phyloP scores from a whole-genome alignment of 2,113 vertebrate species.

The Rhagologus leucostigma region DNA sequence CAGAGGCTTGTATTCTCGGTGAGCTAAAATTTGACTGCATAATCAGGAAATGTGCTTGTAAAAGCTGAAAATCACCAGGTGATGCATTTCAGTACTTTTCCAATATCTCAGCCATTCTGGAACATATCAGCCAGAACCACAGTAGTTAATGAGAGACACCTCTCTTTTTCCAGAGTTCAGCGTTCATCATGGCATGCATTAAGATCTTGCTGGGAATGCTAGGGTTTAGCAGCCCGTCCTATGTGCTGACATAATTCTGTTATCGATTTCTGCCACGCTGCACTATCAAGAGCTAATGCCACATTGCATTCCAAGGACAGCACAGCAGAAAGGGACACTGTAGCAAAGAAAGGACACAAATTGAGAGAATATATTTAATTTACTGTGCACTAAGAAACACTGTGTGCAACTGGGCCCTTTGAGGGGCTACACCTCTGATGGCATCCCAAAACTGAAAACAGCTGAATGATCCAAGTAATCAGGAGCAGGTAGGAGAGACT shows the following conservation, averaged over 20 bases:
- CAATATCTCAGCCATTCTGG: background rate
- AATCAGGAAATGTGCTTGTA: slow-evolving; percentile 13
- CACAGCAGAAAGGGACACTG: background rate
- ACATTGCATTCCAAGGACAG: slow-evolving; percentile 37
- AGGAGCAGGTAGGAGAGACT: background rate
- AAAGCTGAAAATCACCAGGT: slow-evolving; percentile 10
- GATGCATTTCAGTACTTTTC: slow-evolving; percentile 18
- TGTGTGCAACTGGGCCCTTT: background rate
- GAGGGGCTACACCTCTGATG: background rate
- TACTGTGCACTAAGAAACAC: background rate
- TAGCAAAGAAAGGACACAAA: background rate
- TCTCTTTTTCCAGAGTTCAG: background rate
- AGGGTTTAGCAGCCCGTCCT: background rate
- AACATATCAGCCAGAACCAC: background rate
- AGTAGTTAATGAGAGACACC: background rate
- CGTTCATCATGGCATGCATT: background rate
- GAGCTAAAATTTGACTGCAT: slow-evolving; percentile 1
- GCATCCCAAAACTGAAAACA: background rate
- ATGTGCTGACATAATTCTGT: slow-evolving; percentile 4
- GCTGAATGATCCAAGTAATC: background rate
- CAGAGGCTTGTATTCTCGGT: background rate
- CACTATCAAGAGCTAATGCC: slow-evolving; percentile 17
- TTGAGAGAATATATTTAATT: background rate
- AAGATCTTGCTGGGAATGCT: background rate
- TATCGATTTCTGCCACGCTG: slow-evolving; percentile 33